Evolutionary conservation across 2,113 vertebrate genomes (phyloP).

Genomic region (Phylloscopus trochiloides): DNA sequence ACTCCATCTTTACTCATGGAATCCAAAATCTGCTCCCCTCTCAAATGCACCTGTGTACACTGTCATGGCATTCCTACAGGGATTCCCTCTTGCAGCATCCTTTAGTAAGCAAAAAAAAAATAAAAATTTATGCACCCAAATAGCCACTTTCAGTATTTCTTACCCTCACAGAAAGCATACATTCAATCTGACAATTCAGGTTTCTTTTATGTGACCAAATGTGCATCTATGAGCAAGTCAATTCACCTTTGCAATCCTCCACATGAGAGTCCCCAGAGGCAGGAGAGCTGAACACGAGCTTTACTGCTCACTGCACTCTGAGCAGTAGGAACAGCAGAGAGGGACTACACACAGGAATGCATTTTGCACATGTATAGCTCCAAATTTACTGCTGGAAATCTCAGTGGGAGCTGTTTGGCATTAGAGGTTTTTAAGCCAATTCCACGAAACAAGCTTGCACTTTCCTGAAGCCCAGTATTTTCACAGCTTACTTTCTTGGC

Average conservation of each 20-base stretch:
- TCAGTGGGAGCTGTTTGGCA: background rate
- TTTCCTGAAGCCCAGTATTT: background rate
- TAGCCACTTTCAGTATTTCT: rapidly evolving
- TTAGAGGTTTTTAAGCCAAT: background rate
- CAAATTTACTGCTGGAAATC: background rate
- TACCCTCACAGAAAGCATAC: background rate
- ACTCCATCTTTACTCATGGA: background rate
- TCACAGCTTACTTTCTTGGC: background rate
- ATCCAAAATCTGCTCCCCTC: background rate
- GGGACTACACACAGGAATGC: background rate
- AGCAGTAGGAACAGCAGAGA: background rate
- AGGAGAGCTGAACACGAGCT: background rate
- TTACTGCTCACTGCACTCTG: background rate
- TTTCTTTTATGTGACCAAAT: background rate
- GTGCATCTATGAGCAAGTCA: background rate
- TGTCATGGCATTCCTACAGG: background rate
- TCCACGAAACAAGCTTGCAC: background rate
- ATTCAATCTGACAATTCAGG: background rate
- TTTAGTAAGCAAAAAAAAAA: background rate
- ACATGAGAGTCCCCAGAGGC: background rate
- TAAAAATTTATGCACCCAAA: background rate
- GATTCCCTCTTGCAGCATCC: background rate
- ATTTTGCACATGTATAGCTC: background rate
- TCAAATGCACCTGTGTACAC: background rate
- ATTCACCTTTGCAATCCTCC: background rate